Conservation (phyloP, 2,797 vertebrate species). For the Octomys mimax region DNA sequence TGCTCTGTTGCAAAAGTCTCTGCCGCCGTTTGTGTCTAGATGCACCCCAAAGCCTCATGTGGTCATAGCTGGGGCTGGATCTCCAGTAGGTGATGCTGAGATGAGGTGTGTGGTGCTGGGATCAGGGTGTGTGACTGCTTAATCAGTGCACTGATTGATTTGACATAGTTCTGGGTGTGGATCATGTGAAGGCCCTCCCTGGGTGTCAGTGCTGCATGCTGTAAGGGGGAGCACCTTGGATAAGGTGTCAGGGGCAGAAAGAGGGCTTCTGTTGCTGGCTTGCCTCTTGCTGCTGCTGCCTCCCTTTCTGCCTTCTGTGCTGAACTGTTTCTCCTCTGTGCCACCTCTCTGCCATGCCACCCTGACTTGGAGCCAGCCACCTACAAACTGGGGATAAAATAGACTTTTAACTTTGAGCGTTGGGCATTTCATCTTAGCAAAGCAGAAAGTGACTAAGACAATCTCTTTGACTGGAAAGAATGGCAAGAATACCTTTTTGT, state of each 20-base stretch:
- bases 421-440: neutral
- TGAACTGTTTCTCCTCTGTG: neutral
- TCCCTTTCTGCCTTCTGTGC: neutral
- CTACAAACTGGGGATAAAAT: neutral
- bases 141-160: neutral
- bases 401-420: neutral
- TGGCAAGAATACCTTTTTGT: neutral
- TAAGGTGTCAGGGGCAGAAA: neutral
- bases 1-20: neutral
- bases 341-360: neutral
- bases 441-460: neutral
- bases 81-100: neutral
- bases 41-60: neutral
- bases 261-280: neutral
- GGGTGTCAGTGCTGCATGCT: neutral
- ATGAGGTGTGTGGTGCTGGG: neutral
- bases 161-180: neutral
- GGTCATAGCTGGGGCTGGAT: neutral
- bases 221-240: neutral
- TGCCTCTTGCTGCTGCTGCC: neutral
- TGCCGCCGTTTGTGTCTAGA: neutral
- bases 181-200: neutral
- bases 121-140: neutral
- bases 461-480: neutral
- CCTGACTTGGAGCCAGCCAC: neutral